Percentiles rank a stretch among this genome's conserved stretches.
phyloP scores from a whole-genome alignment of 2,797 vertebrate genomes.

The Eidolon dupreanum region DNA sequence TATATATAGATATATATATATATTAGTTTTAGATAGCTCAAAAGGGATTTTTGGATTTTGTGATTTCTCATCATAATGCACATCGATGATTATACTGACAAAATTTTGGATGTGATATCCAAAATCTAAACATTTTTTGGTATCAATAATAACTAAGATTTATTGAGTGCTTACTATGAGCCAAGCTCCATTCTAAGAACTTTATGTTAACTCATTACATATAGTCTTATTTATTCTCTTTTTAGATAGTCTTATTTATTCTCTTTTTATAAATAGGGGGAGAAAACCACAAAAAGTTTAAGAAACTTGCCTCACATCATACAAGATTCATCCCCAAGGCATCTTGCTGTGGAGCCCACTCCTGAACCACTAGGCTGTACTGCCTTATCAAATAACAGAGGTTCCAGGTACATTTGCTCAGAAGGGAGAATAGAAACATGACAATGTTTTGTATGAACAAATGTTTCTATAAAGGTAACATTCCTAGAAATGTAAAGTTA shows the following conservation, averaged over 20 bases:
- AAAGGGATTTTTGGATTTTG: neutral
- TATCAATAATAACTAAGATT: neutral
- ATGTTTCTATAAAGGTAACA: neutral
- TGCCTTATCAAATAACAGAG: neutral
- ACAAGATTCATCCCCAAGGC: neutral
- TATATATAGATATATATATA: too few relatives aligned
- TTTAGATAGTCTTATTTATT: neutral
- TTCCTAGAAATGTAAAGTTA: neutral
- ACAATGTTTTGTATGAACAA: neutral
- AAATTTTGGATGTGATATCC: neutral
- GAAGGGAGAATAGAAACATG: neutral
- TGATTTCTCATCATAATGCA: neutral
- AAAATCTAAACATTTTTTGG: neutral
- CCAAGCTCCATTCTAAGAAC: neutral
- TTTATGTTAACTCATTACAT: neutral
- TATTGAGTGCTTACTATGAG: neutral
- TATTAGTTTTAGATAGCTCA: conserved; percentile 22
- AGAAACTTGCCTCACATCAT: conserved; percentile 1
- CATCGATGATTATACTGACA: neutral
- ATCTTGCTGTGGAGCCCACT: neutral
- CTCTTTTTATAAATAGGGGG: neutral
- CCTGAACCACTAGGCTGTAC: neutral
- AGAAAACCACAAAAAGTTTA: neutral
- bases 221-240: neutral
- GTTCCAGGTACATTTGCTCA: neutral